Conservation (phyloP, 1,140 invertebrate species). For the Calosoma granatense region DNA sequence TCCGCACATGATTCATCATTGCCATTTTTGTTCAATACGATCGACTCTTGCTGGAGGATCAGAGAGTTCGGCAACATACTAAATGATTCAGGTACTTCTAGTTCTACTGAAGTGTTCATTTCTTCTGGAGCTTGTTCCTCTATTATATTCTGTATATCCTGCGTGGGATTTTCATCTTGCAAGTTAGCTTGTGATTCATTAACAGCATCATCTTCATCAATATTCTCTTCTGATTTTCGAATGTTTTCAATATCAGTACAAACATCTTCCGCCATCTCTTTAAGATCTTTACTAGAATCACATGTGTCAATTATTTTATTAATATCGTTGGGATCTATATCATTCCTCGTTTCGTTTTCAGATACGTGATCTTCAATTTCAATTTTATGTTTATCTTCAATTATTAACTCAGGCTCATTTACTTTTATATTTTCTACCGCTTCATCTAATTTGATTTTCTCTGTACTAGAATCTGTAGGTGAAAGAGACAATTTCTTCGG, state of each 20-base stretch:
- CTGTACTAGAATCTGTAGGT: background rate
- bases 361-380: conserved; percentile 13
- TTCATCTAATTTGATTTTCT: background rate
- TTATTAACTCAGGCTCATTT: background rate
- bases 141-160: conserved; percentile 16
- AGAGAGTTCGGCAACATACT: conserved; percentile 29
- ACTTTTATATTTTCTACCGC: background rate
- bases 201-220: conserved; percentile 15
- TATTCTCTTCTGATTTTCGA: conserved; percentile 18
- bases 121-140: conserved; percentile 11
- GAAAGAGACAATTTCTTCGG: conserved; percentile 18
- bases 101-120: conserved; percentile 7
- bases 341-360: conserved; percentile 21
- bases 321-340: conserved; percentile 19
- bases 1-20: conserved; percentile 19
- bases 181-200: conserved; percentile 17
- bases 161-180: conserved; percentile 15
- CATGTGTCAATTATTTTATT: conserved; percentile 22
- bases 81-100: conserved; percentile 15
- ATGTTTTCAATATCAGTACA: conserved; percentile 12
- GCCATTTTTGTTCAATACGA: conserved; percentile 23
- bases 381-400: background rate
- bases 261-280: conserved; percentile 11
- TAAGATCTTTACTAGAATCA: conserved; percentile 18
- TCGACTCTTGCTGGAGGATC: conserved; percentile 31